phyloP scores from a whole-genome alignment of 1,140 invertebrate species.

The Manduca sexta region DNA sequence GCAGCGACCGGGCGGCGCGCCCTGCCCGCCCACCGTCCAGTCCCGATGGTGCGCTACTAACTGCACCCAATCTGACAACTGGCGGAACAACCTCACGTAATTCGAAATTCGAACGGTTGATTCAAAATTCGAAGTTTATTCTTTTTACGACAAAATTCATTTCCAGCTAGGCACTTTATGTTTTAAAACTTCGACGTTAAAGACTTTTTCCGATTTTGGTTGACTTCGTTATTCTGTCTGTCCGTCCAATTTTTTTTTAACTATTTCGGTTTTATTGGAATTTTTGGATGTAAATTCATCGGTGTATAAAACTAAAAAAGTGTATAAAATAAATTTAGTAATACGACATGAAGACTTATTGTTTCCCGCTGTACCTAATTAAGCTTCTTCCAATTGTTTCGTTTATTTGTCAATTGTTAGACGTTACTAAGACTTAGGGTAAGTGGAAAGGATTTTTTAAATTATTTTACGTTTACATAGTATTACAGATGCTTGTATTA shows the following conservation, averaged over 20 bases:
- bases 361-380: constrained; percentile 1
- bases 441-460: constrained; percentile 7
- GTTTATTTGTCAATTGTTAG: constrained; percentile 39
- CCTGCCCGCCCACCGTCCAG: constrained; percentile 87
- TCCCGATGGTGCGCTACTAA: constrained; percentile 89
- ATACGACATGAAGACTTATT: constrained; percentile 28
- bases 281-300: constrained; percentile 44
- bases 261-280: constrained; percentile 32
- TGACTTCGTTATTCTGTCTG: constrained; percentile 48
- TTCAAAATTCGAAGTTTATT: background rate
- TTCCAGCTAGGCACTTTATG: too few species aligned
- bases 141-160: constrained; percentile 6
- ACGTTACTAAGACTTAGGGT: constrained; percentile 17
- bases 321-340: constrained; percentile 59
- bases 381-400: constrained; percentile 12
- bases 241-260: constrained; percentile 65
- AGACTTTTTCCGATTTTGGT: constrained; percentile 13
- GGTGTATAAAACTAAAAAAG: constrained; percentile 52
- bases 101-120: background rate
- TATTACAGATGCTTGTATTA: background rate
- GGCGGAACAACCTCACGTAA: constrained; percentile 64
- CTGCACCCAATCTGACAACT: constrained; percentile 48
- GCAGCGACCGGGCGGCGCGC: constrained; percentile 81
- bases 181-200: background rate
- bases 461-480: constrained; percentile 6